Base-by-base conservation (phyloP, 2,797 vertebrate species). In the Phalanger gymnotis region DNA sequence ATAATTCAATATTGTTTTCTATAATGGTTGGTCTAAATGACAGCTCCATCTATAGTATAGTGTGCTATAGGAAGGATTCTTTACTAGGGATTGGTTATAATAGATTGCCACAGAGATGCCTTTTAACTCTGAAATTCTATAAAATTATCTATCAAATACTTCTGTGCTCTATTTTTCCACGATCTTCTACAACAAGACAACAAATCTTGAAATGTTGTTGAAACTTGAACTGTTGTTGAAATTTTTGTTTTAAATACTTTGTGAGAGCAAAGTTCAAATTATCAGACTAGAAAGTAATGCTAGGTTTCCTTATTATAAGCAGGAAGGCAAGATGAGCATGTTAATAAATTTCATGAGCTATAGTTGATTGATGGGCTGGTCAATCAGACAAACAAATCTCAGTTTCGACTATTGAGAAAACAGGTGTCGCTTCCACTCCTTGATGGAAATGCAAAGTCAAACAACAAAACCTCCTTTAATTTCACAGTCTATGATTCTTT, bases 401-500 rank as follows among this genome's bases (percentile, higher is more conserved):
- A 95, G 22, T 96, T 96, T 94, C 95, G 81, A 14, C 93, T 96
- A 34, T 11, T 58, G 90, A 93, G 90, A 98, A 97, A 98, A 96
- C 52, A 98, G 94, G 95, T 97, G 93, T 96, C 95, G 96, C 96
- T 54, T 89, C 90, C 95, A 94, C 92, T 96, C 40, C 87, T 97
- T 98, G 97, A 98, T 95, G 93, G 95, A 98, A 98, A 98, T 97
- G 95, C 96, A 98, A 98, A 98, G 95, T 98, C 97, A 97, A 98
- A 98, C 96, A 98, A 98, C 92, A 97, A 95, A 98, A 96, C 66
- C 1, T 53, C 93, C 97, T 98, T 98, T 98, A 98, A 98, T 99
- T 99, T 99, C 98, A 99, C 98, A 99, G 98, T 98, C 97, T 98
- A 96, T 98, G 97, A 98, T 97, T 98, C 96, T 98, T 98, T 98